These are phyloP conservation scores for Conger conger DNA, from an alignment of 2,113 vertebrate genomes.

Conservation along the genomic window DNA sequence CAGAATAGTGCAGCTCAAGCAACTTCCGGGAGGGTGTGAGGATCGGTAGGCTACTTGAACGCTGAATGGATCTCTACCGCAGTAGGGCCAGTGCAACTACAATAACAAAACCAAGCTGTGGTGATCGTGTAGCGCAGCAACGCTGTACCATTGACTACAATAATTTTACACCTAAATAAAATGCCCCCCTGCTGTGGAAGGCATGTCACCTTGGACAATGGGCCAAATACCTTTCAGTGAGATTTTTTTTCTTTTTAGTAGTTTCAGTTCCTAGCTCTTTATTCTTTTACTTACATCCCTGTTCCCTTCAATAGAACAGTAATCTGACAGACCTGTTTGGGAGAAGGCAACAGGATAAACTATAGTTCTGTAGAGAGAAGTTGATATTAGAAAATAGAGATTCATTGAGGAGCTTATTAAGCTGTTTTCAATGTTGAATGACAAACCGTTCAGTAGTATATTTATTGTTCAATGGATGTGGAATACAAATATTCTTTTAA, in stretches of 20 bases:
- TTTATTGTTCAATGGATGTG: not conserved
- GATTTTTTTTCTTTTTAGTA: not conserved
- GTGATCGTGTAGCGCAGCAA: not conserved
- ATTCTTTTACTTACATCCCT: not conserved
- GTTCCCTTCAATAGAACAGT: not conserved
- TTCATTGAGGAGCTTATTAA: not conserved
- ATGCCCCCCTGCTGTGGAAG: not conserved
- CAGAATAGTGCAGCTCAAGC: not conserved
- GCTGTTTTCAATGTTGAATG: not conserved
- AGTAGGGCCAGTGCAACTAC: not conserved
- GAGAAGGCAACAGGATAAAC: not conserved
- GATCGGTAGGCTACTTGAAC: not conserved
- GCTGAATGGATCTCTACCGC: not conserved
- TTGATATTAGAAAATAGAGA: not conserved
- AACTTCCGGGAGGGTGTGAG: not conserved
- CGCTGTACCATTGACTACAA: not conserved
- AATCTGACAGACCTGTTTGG: not conserved
- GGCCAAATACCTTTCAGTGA: not conserved
- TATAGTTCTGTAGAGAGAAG: not conserved
- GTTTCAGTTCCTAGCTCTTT: no score
- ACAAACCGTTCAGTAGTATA: not conserved
- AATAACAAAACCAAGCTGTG: not conserved
- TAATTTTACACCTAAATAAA: not conserved
- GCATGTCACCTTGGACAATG: not conserved
- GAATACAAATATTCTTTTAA: not conserved